Evolutionary conservation across 1,140 invertebrate species (phyloP).

Genomic region (Oppia nitens): DNA sequence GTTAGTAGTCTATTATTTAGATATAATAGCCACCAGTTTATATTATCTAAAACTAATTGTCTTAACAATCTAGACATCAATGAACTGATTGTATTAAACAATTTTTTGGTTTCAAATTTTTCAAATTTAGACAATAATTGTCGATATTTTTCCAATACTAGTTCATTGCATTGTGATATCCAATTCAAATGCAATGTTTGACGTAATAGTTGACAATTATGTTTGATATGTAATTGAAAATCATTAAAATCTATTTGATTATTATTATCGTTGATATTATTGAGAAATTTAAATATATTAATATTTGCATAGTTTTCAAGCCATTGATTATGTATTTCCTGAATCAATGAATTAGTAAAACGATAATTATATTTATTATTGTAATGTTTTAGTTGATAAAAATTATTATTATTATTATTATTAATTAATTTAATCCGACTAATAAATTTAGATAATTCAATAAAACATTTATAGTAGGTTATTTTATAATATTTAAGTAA

Average conservation of each 20-base stretch:
- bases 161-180: neutral
- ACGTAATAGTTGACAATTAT: neutral
- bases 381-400: too few species aligned
- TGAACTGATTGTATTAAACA: neutral
- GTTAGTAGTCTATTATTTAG: neutral
- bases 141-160: neutral
- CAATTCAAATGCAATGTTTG: neutral
- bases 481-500: too few species aligned
- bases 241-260: neutral
- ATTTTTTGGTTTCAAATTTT: neutral
- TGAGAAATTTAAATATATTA: neutral
- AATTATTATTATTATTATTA: too few species aligned
- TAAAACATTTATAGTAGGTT: too few species aligned
- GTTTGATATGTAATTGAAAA: neutral
- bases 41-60: neutral
- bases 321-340: neutral
- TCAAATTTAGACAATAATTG: neutral
- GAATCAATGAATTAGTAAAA: neutral
- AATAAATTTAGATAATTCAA: too few species aligned
- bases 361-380: too few species aligned
- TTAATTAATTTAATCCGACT: too few species aligned
- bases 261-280: too few species aligned
- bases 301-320: neutral
- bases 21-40: neutral
- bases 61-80: neutral